Percentiles rank a stretch among this genome's conserved stretches.
phyloP scores from a whole-genome alignment of 2,797 vertebrate genomes.

The Takifugu ocellatus region DNA sequence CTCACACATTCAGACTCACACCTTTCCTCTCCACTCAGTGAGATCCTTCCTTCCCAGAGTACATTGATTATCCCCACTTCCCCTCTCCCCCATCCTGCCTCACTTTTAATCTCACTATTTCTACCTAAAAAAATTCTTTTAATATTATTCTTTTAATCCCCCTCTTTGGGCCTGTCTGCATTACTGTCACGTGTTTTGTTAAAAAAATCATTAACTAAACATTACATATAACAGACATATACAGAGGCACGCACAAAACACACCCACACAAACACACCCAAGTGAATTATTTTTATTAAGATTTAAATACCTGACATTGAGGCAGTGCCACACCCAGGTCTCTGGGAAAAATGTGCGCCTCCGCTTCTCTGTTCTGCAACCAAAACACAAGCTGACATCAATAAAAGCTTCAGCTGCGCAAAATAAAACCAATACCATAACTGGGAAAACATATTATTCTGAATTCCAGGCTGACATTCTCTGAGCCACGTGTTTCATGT shows the following conservation, averaged over 20 bases:
- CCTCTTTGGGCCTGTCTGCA: not conserved
- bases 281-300: conserved; percentile 43
- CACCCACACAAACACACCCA: conserved; percentile 64
- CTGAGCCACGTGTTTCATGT: conserved; percentile 54
- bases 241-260: conserved; percentile 19
- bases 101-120: not conserved
- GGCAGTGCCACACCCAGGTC: conserved; percentile 91
- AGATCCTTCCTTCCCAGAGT: not conserved
- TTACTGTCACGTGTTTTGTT: conserved; percentile 33
- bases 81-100: not conserved
- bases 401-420: conserved; percentile 56
- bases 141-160: conserved; percentile 26
- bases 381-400: conserved; percentile 65
- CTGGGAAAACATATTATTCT: conserved; percentile 51
- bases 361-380: conserved; percentile 83
- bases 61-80: not conserved
- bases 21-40: conserved; percentile 18
- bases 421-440: conserved; percentile 55
- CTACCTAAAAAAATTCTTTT: not conserved
- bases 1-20: conserved; percentile 13
- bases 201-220: conserved; percentile 25
- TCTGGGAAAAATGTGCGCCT: conserved; percentile 94
- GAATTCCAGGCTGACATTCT: conserved; percentile 49
- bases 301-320: conserved; percentile 86
- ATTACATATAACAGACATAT: conserved; percentile 24